Percentiles rank a stretch among this genome's conserved stretches.
Evolutionary conservation across 2,113 vertebrate genomes (phyloP).

Genomic region (Tinamus guttatus): DNA sequence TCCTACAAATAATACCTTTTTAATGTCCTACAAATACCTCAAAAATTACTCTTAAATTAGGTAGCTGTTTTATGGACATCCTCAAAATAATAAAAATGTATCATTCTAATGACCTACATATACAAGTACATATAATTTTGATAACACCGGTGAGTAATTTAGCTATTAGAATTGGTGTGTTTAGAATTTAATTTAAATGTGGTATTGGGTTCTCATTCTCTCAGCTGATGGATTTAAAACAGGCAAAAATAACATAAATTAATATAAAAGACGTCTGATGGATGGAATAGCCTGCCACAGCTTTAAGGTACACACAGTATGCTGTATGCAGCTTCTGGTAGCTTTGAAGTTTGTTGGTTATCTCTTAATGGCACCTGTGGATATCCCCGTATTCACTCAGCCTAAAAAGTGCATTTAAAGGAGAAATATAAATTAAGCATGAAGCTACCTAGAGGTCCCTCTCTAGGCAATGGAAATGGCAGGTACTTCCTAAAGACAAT

Average conservation of each 20-base stretch:
- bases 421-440: neutral
- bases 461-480: neutral
- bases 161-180: neutral
- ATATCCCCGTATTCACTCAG: neutral
- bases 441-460: neutral
- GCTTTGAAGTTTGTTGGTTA: neutral
- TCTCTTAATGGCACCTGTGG: neutral
- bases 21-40: neutral
- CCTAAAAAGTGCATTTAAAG: neutral
- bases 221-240: neutral
- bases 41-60: neutral
- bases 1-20: neutral
- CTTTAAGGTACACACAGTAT: neutral
- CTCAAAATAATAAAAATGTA: neutral
- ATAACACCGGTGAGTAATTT: neutral
- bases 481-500: neutral
- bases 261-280: neutral
- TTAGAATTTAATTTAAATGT: neutral
- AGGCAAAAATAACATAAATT: neutral
- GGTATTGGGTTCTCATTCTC: neutral
- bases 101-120: neutral
- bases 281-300: neutral
- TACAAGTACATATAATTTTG: too few species aligned
- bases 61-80: neutral
- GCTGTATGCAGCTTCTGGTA: neutral